Conservation (phyloP, 2,113 vertebrate species). For the Daboia siamensis region DNA sequence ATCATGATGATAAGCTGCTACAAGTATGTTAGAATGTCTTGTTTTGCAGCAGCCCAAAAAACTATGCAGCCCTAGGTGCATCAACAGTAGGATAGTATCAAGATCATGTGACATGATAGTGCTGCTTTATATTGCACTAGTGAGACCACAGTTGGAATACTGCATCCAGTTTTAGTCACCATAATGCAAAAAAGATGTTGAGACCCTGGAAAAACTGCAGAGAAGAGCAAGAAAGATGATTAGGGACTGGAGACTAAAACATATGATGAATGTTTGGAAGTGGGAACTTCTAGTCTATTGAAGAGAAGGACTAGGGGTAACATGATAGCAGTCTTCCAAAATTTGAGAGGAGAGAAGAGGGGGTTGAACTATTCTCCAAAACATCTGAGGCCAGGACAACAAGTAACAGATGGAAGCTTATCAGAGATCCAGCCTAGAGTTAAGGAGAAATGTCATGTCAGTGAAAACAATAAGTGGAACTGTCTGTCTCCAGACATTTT, state of each 20-base stretch:
- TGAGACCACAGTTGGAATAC: background rate
- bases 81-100: background rate
- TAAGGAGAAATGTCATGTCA: no score
- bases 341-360: no score
- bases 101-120: background rate
- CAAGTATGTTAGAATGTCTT: background rate
- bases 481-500: no score
- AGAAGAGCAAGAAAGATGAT: background rate
- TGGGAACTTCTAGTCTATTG: background rate
- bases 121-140: background rate
- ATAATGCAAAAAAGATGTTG: background rate
- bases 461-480: no score
- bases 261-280: background rate
- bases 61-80: background rate
- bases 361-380: no score
- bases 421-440: no score
- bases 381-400: no score
- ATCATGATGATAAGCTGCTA: background rate
- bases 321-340: no score
- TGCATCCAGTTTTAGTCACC: background rate
- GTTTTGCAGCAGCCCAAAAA: background rate
- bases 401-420: no score
- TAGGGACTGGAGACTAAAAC: background rate
- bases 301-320: no score
- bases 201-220: background rate